Evolutionary conservation across 2,888 invertebrate genomes (phyloP), one percentile per base, ranked within the genome.

Genomic region (Volucella bombylans): DNA sequence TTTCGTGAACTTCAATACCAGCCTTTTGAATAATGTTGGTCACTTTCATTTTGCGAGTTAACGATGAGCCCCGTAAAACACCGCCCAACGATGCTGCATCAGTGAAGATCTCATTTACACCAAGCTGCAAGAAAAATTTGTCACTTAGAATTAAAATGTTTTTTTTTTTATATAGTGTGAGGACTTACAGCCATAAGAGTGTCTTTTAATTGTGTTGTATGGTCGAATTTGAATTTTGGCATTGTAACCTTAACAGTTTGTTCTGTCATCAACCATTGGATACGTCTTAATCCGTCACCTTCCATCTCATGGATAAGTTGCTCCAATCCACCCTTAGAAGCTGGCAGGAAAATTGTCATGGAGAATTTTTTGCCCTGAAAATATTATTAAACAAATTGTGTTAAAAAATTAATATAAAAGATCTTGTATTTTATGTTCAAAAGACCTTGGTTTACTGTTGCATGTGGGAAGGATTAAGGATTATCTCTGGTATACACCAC

Each of bases 161-260:
- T 10, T 6, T 6, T 64, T 8, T 12, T 43, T 82, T 10, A 11
- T 31, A 43, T 49, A 23, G 31, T 4, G 3, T 2, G 3, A 18
- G 4, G 23, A 62, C 89, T 91, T 91, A 96, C 96, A 91, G 94
- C 93, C 90, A 93, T 93, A 8, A 96, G 90, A 52, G 94, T 91
- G 0, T 93, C 92, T 55, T 94, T 94, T 65, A 96, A 91, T 55
- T 94, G 93, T 12, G 94, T 93, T 49, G 94, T 94, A 87, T 94
- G 95, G 65, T 95, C 95, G 87, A 96, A 96, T 88, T 94, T 93
- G 90, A 96, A 96, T 90, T 94, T 95, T 0, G 96, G 96, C 57
- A 97, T 89, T 8, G 93, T 93, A 1, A 96, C 93, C 73, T 94
- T 93, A 0, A 96, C 94, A 1, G 92, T 90, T 4, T 92, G 90